These are phyloP conservation scores for Drosophila silvestris DNA, from an alignment of 2,888 invertebrate genomes.

Conservation along the genomic window DNA sequence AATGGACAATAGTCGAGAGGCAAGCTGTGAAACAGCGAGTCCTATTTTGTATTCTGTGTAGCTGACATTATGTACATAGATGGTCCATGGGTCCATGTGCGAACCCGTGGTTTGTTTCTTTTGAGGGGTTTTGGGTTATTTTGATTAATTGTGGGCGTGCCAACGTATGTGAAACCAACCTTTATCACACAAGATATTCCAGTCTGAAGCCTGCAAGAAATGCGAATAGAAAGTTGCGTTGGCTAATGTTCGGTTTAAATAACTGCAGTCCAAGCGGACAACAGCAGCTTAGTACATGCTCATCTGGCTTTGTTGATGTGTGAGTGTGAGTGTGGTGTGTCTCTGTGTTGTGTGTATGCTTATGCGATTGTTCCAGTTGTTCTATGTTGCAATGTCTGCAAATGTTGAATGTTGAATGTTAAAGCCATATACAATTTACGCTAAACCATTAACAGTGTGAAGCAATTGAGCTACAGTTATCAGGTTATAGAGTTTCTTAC, in stretches of 20 bases:
- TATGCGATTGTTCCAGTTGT: constrained; percentile 38
- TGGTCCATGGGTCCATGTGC: constrained; percentile 6
- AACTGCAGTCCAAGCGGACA: constrained; percentile 52
- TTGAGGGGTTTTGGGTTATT: not conserved
- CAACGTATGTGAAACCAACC: constrained; percentile 77
- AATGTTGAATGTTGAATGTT: constrained; percentile 58
- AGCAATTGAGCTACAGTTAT: constrained; percentile 61
- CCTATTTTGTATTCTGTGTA: constrained; percentile 16
- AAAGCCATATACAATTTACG: constrained; percentile 60
- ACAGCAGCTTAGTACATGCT: constrained; percentile 62
- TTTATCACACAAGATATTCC: constrained; percentile 85
- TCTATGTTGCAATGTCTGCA: constrained; percentile 47
- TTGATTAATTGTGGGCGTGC: constrained; percentile 37
- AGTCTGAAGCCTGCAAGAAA: constrained; percentile 84
- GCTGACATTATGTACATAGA: constrained; percentile 5
- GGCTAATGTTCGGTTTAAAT: constrained; percentile 61
- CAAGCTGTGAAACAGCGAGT: constrained; percentile 9
- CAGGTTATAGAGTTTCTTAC: constrained; percentile 44
- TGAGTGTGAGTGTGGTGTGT: constrained; percentile 21
- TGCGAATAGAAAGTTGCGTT: constrained; percentile 75
- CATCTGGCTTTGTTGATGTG: constrained; percentile 40
- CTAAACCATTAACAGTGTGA: constrained; percentile 58
- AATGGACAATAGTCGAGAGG: not conserved
- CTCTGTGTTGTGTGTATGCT: constrained; percentile 13
- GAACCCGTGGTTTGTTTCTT: not conserved